Base-by-base conservation (phyloP, 1,140 invertebrate genomes). In the Eueides isabella region DNA sequence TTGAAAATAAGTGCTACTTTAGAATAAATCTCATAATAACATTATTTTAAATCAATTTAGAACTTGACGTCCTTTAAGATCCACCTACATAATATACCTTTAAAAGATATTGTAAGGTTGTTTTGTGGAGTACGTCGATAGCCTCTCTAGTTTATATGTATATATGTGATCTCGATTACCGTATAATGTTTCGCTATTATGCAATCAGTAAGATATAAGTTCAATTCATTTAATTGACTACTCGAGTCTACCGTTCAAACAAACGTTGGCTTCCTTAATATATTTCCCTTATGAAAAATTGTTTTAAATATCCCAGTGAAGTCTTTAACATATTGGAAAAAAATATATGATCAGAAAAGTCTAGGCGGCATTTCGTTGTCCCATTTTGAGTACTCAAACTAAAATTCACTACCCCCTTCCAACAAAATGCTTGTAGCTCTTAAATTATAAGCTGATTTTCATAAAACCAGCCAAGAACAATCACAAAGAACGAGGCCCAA, bases 161-260 rank as follows among this genome's bases (percentile, higher is more conserved):
- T 5, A 55, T 55, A 55, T 55, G 23, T 11, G 9, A 55, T 55
- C 19, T 55, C 48, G 26, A 55, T 55, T 26, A 26, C 48, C 19
- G 48, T 14, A 55, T 55, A 55, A 55, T 3, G 48, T 55, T 26
- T 55, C 48, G 48, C 23, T 23, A 55, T 55, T 55, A 26, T 55
- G 23, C 26, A 55, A 55, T 55, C 48, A 55, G 48, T 55, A 26
- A 23, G 19, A 55, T 55, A 7, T 55, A 23, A 55, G 19, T 55
- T 44, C 48, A 55, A 55, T 55, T 55, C 2, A 55, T 55, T 26
- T 48, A 48, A 48, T 48, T 48, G n/a, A 48, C 5, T 48, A 48
- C 41, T 48, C 19, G 41, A 48, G 41, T 19, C 16, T n/a, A 16
- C 19, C n/a, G 2, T 23, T 48, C n/a, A 48, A 19, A 48, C 16